These are phyloP conservation scores for Sparus aurata DNA, from an alignment of 2,797 vertebrate species.

Conservation along the genomic window DNA sequence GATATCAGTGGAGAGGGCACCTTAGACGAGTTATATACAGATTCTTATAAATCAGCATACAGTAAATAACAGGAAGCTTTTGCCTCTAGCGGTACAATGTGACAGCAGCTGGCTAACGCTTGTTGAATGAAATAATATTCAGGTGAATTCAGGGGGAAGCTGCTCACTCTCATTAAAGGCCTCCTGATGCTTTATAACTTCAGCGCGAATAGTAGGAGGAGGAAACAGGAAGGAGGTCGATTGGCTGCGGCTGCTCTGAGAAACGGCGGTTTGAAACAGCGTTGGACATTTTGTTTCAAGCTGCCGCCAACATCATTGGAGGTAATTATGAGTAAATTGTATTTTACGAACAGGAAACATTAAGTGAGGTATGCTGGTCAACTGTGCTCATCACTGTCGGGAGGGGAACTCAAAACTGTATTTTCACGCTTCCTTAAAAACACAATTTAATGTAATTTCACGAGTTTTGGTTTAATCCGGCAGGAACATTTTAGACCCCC, in stretches of 20 bases:
- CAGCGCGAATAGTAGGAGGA: background rate
- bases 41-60: background rate
- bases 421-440: background rate
- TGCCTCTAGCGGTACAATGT: background rate
- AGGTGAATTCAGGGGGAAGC: conserved; percentile 6
- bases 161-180: conserved; percentile 14
- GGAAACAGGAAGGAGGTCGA: background rate
- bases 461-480: background rate
- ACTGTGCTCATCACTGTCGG: background rate
- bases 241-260: background rate
- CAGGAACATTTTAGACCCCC: too few species aligned
- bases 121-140: conserved; percentile 9
- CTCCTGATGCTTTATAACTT: background rate
- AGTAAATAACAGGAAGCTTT: conserved; percentile 10
- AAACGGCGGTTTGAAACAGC: background rate
- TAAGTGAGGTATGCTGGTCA: background rate
- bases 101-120: conserved; percentile 21
- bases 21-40: conserved; percentile 6
- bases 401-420: background rate
- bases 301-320: background rate
- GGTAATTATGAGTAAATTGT: background rate
- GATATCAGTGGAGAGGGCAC: conserved; percentile 4
- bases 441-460: background rate
- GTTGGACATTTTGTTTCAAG: background rate
- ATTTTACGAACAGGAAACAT: background rate